Evolutionary conservation across 2,888 invertebrate genomes (phyloP), one percentile per base, ranked within the genome.

Genomic region (Tipula confusa): DNA sequence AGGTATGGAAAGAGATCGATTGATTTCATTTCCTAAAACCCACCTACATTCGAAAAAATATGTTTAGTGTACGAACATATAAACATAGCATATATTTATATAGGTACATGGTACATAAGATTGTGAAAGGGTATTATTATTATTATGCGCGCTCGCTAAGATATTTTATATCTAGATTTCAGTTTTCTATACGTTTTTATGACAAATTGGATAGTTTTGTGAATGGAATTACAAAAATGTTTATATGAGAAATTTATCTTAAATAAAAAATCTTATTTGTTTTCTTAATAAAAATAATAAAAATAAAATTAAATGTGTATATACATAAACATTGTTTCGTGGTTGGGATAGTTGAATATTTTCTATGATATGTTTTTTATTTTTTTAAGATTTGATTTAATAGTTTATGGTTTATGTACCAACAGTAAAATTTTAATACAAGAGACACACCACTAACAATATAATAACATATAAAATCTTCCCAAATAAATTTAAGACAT

Each of bases 181-280:
- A 64, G 1, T 24, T 64, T 64, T 64, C 24, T 64, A 24, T 64
- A 64, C 64, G 24, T 64, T 64, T 64, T 64, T 64, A 64, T 64
- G 64, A 64, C 64, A 64, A 64, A 64, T 64, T 64, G 64, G 64
- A 64, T 64, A 64, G 64, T 64, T 64, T 64, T 64, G 64, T 64
- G 64, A 64, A 64, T 64, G 64, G 64, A 64, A 64, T 64, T 64
- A 64, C 64, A 24, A 64, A 64, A 64, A 64, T 64, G 64, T 64
- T 64, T 64, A 64, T 64, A 64, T 64, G 64, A 64, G 64, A 64
- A 64, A 64, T 24, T 64, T 64, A 64, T 64, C 64, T 64, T 7
- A 64, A 64, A 64, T 64, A 64, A 64, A 64, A 64, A 64, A 64
- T 64, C 64, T 64, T 64, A 24, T 64, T 64, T 64, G 64, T 64